phyloP scores from a whole-genome alignment of 1,140 invertebrate genomes.

The Delia radicum region DNA sequence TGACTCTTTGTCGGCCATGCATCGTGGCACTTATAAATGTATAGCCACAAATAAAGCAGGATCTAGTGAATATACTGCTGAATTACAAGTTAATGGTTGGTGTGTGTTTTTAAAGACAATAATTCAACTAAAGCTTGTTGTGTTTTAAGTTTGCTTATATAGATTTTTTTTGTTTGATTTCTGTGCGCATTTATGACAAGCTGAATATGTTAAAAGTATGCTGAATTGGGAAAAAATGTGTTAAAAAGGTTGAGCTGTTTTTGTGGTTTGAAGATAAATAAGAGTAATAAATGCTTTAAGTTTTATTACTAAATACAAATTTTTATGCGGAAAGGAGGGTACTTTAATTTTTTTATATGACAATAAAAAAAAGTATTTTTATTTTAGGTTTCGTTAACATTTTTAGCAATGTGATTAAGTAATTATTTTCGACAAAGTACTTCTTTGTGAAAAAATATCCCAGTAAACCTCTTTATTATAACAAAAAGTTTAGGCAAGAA shows the following conservation, averaged over 20 bases:
- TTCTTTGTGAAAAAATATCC: no score
- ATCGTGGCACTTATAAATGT: constrained; percentile 61
- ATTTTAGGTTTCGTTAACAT: no score
- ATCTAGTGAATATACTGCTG: constrained; percentile 57
- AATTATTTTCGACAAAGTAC: no score
- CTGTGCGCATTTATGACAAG: constrained; percentile 15
- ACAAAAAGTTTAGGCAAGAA: no score
- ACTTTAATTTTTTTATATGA: no score
- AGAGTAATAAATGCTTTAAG: no score
- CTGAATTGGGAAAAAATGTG: constrained; percentile 2
- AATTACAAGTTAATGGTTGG: constrained; percentile 64
- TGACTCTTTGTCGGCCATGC: constrained; percentile 55
- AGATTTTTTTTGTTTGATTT: neutral
- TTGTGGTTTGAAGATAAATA: no score
- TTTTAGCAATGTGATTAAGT: no score
- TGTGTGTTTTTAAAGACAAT: neutral
- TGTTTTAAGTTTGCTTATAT: neutral
- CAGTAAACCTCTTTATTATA: no score
- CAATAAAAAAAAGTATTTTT: no score
- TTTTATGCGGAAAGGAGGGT: no score
- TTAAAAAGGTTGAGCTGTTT: neutral
- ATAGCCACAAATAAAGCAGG: constrained; percentile 62
- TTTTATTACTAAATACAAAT: no score
- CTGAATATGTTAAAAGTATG: constrained; percentile 4
- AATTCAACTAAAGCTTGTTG: neutral